Conservation (phyloP, 2,888 invertebrate genomes). For the Nasonovia ribisnigri region DNA sequence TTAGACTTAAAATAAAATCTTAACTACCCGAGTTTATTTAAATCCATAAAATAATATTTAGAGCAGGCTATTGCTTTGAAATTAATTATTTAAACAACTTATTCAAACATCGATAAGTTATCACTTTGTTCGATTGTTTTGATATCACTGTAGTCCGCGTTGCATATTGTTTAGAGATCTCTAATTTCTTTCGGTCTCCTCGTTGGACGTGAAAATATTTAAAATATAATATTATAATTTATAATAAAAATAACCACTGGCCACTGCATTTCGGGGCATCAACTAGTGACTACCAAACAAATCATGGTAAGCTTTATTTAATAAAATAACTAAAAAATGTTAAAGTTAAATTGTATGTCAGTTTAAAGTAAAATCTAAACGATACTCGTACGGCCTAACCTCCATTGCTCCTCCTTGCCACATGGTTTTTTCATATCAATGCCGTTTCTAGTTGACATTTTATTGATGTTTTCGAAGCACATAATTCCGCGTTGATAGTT, state of each 20-base stretch:
- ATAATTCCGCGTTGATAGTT: background rate
- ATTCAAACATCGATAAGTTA: constrained; percentile 34
- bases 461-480: background rate
- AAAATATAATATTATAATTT: no score
- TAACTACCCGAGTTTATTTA: background rate
- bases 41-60: constrained; percentile 2
- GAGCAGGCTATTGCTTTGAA: background rate
- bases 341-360: background rate
- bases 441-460: background rate
- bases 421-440: constrained; percentile 12
- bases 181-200: constrained; percentile 20
- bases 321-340: background rate
- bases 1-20: background rate
- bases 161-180: constrained; percentile 49
- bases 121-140: constrained; percentile 34
- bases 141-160: constrained; percentile 32
- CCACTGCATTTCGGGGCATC: background rate
- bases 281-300: background rate
- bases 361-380: background rate
- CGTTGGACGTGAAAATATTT: no score
- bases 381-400: background rate
- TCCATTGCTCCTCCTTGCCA: background rate
- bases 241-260: no score
- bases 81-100: background rate
- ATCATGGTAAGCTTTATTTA: constrained; percentile 51